Base-by-base conservation (phyloP, 2,888 invertebrate genomes). In the Brenthis ino region DNA sequence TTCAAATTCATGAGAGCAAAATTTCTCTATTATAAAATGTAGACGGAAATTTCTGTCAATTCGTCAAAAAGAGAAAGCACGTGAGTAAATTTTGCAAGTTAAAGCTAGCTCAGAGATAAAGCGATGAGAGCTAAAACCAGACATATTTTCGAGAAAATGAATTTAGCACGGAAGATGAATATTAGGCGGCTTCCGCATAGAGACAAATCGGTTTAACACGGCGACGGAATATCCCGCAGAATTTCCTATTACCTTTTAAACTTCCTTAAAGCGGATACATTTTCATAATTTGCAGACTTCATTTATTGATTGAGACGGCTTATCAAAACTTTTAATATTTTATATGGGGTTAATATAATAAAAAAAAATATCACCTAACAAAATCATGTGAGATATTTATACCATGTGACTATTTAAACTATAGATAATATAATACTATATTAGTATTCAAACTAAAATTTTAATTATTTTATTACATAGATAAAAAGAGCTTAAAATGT, bases 161-260 rank as follows among this genome's bases (percentile, higher is more conserved):
- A 80, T 78, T 82, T 79, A 80, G 76, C 77, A 75, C 73, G 76
- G 79, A 79, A 79, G 83, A 82, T 82, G 79, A 80, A 80, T 80
- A 81, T 82, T 77, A 74, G 76, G 77, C 77, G 75, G 80, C 77
- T 80, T 80, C 80, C 77, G 80, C 80, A 83, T 83, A 78, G 80
- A 84, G 82, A 82, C 81, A 84, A 84, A 84, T 83, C 79, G 77
- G 78, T 77, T 83, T 81, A 81, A 76, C 75, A 73, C 71, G 73
- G 75, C 76, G 77, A 76, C 77, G 72, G 77, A 76, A 75, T 77
- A 72, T 76, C 75, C 72, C 71, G 71, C 61, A 74, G 73, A 75
- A 68, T 75, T 68, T 64, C 68, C 73, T 75, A 75, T 76, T 72
- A 67, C 67, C 57, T 64, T 60, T 69, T 63, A 64, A 67, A 70